phyloP scores from a whole-genome alignment of 37 sponge, comb jelly and placozoan species.

The Haliclona indistincta region DNA sequence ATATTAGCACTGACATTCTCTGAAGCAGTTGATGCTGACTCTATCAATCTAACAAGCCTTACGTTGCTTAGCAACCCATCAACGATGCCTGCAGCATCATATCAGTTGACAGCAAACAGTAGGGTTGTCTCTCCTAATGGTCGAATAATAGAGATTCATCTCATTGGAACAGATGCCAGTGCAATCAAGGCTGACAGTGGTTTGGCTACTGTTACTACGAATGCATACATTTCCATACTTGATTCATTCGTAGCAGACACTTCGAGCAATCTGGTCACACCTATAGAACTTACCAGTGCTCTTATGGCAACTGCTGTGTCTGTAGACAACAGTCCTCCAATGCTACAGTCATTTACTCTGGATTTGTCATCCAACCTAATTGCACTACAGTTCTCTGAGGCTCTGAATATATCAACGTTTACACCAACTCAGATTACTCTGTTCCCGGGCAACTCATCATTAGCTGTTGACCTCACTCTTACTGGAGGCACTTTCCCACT shows the following conservation, averaged over 20 bases:
- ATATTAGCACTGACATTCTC: constrained; percentile 68
- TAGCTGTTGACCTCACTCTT: constrained; percentile 39
- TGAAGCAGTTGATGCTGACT: constrained; percentile 69
- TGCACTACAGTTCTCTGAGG: constrained; percentile 77
- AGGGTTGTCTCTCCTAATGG: constrained; percentile 50
- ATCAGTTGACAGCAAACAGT: constrained; percentile 57
- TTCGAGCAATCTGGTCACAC: constrained; percentile 52
- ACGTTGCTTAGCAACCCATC: constrained; percentile 55
- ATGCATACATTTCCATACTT: constrained; percentile 64
- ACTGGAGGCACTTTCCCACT: constrained; percentile 61
- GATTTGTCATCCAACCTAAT: constrained; percentile 59
- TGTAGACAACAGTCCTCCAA: constrained; percentile 70
- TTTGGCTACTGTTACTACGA: constrained; percentile 42
- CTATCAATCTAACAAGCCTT: constrained; percentile 41
- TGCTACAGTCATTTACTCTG: constrained; percentile 50
- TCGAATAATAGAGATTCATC: constrained; percentile 65
- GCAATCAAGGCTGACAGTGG: constrained; percentile 66
- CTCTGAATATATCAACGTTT: constrained; percentile 67
- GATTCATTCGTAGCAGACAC: constrained; percentile 60
- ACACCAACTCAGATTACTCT: constrained; percentile 60
- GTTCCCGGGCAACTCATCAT: constrained; percentile 35
- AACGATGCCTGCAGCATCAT: constrained; percentile 16
- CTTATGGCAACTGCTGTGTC: constrained; percentile 43
- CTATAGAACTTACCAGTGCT: constrained; percentile 31
- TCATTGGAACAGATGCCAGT: constrained; percentile 83